These are phyloP conservation scores for Anagrus nilaparvatae DNA, from an alignment of 1,140 invertebrate species.

Conservation along the genomic window DNA sequence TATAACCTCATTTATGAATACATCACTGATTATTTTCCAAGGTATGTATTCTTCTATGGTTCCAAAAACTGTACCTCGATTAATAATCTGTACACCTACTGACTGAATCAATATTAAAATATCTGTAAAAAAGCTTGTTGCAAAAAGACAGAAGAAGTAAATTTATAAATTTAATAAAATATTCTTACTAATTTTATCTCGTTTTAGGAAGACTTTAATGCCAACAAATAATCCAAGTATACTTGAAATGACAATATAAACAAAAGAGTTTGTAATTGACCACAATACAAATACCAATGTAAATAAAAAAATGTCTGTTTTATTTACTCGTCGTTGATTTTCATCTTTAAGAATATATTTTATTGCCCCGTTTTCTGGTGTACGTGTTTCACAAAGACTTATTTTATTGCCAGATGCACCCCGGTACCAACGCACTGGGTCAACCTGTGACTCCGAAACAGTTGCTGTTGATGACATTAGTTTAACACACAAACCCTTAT, in stretches of 20 bases:
- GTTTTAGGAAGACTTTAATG: neutral
- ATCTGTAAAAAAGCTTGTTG: slow-evolving; percentile 32
- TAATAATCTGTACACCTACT: slow-evolving; percentile 43
- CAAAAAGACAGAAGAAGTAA: slow-evolving; percentile 4
- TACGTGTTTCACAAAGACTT: slow-evolving; percentile 12
- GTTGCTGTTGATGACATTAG: slow-evolving; percentile 11
- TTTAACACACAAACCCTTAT: too few species aligned
- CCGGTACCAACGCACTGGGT: slow-evolving; percentile 13
- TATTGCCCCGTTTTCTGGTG: neutral
- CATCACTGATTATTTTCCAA: slow-evolving; percentile 42
- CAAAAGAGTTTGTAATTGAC: neutral
- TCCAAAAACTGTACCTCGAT: slow-evolving; percentile 32
- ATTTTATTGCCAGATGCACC: slow-evolving; percentile 20
- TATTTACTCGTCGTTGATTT: neutral
- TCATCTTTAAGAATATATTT: neutral
- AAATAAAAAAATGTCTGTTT: neutral
- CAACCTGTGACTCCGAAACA: neutral
- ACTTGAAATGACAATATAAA: slow-evolving; percentile 1
- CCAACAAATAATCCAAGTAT: neutral
- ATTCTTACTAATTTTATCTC: neutral
- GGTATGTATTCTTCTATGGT: slow-evolving; percentile 40
- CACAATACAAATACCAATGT: neutral
- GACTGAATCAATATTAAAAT: slow-evolving; percentile 42
- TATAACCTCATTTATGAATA: slow-evolving; percentile 53
- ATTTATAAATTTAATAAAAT: neutral